Conservation (phyloP, 2,797 vertebrate species). For the Garrulus glandarius region DNA sequence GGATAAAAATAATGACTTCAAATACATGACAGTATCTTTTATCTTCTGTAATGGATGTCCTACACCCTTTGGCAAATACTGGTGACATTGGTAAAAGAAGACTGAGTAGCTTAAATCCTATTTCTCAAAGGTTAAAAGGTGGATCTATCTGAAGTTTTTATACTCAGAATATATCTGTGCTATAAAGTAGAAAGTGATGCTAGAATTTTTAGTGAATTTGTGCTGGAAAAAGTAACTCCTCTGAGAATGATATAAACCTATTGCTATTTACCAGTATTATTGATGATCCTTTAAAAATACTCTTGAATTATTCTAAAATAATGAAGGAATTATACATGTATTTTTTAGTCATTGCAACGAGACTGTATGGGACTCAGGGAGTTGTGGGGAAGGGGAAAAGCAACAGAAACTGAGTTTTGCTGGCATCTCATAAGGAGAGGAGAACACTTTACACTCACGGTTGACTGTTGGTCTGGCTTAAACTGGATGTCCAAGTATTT, state of each 20-base stretch:
- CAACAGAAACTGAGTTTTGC: not conserved
- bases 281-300: conserved; percentile 23
- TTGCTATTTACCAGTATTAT: conserved; percentile 18
- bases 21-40: not conserved
- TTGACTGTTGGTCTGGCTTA: not conserved
- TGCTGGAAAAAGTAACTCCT: conserved; percentile 24
- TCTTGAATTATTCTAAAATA: conserved; percentile 22
- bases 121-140: conserved; percentile 11
- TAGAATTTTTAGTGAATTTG: conserved; percentile 45
- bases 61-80: not conserved
- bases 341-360: not conserved
- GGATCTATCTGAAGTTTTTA: not conserved
- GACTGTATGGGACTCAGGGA: not conserved
- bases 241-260: not conserved
- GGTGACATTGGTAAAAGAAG: not conserved
- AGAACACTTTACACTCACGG: accelerated
- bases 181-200: conserved; percentile 2
- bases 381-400: not conserved
- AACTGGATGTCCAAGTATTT: not conserved
- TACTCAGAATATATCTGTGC: not conserved
- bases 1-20: conserved; percentile 3
- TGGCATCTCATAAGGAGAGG: not conserved
- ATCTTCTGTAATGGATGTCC: not conserved
- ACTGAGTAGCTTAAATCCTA: not conserved
- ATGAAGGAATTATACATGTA: not conserved